Conservation (phyloP, 2,888 invertebrate genomes). For the Petrophora chlorosata region DNA sequence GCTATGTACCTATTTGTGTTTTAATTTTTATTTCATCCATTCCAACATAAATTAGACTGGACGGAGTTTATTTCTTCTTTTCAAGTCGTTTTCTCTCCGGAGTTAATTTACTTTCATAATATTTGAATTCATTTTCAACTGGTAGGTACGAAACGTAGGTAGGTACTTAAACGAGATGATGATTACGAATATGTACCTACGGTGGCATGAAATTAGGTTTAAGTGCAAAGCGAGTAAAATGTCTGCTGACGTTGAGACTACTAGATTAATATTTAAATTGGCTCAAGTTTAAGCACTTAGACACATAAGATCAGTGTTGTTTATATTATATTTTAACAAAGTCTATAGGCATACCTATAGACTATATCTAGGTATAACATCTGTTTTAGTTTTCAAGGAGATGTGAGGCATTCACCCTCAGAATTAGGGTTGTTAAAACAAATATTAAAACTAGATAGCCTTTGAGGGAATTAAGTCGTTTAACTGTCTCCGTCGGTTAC, state of each 20-base stretch:
- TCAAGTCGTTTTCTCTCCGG: slow-evolving; percentile 15
- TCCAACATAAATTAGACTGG: slow-evolving; percentile 26
- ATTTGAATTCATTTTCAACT: not conserved
- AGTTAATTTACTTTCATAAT: slow-evolving; percentile 16
- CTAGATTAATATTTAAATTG: too few species aligned
- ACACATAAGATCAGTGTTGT: too few species aligned
- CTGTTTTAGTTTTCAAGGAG: slow-evolving; percentile 8
- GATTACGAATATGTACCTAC: not conserved
- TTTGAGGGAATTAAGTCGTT: slow-evolving; percentile 51
- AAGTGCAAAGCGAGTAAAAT: too few species aligned
- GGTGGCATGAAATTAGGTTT: too few species aligned
- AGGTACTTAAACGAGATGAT: not conserved
- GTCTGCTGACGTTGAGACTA: too few species aligned
- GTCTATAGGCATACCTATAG: too few species aligned
- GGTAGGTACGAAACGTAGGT: not conserved
- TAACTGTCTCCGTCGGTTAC: slow-evolving; percentile 42
- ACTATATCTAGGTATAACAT: too few species aligned
- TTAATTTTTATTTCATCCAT: slow-evolving; percentile 34
- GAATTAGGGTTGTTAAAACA: slow-evolving; percentile 34
- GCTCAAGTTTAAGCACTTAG: too few species aligned
- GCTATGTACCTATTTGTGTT: slow-evolving; percentile 22
- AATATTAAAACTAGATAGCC: slow-evolving; percentile 45
- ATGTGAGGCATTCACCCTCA: slow-evolving; percentile 6
- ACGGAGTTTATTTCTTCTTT: slow-evolving; percentile 23
- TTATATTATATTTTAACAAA: too few species aligned